phyloP scores from a whole-genome alignment of 2,888 invertebrate species.

The Blastobasis adustella region DNA sequence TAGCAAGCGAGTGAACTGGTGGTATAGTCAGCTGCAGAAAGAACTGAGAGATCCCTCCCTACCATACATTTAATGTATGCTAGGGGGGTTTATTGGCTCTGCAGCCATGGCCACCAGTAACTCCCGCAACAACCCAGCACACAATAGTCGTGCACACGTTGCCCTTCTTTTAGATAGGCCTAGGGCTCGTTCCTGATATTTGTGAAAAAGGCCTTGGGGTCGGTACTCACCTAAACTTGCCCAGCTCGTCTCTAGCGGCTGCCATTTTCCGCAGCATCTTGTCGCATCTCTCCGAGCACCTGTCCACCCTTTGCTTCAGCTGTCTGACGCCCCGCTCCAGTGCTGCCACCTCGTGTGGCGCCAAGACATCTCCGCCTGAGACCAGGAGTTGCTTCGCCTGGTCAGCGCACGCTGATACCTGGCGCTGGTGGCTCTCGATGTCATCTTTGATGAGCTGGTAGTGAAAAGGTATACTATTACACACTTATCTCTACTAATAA shows the following conservation, averaged over 20 bases:
- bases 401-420: conserved; percentile 89
- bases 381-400: conserved; percentile 92
- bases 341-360: conserved; percentile 91
- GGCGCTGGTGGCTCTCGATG: conserved; percentile 88
- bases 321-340: conserved; percentile 91
- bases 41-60: no score
- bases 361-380: conserved; percentile 93
- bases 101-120: no score
- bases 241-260: conserved; percentile 90
- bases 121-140: no score
- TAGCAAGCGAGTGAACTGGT: no score
- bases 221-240: conserved; percentile 80
- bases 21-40: no score
- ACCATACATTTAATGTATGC: no score
- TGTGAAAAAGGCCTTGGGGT: no score
- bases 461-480: conserved; percentile 8
- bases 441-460: conserved; percentile 90
- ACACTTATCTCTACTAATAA: no score
- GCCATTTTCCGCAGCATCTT: conserved; percentile 84
- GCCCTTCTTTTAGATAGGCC: no score
- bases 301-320: conserved; percentile 87
- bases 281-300: conserved; percentile 86
- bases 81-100: no score
- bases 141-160: no score
- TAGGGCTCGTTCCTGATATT: no score